A percentile compares a stretch with the other conserved stretches of the same genome.
Conservation (phyloP, 2,113 vertebrate genomes). For the Gorsachius goisagi region DNA sequence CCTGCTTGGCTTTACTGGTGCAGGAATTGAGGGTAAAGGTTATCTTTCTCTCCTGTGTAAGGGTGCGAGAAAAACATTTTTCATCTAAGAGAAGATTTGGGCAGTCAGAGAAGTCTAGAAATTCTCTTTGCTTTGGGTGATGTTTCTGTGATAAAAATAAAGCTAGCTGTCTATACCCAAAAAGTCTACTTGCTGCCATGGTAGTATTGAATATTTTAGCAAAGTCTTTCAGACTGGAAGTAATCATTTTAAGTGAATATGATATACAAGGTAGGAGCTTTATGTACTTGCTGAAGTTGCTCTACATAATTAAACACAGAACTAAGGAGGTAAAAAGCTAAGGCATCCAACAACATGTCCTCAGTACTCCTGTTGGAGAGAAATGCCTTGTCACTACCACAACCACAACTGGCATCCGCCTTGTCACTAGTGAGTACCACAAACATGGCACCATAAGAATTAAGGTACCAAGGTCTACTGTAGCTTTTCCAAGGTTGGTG, state of each 20-base stretch:
- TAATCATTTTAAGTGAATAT: neutral
- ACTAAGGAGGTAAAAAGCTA: neutral
- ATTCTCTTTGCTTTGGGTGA: neutral
- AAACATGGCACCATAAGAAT: neutral
- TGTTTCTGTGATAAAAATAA: neutral
- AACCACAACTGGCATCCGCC: neutral
- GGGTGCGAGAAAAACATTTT: neutral
- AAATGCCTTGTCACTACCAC: neutral
- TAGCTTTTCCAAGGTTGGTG: neutral
- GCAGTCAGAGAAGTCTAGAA: neutral
- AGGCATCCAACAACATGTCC: neutral
- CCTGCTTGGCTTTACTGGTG: slow-evolving; percentile 1
- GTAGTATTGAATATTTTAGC: slow-evolving; percentile 4
- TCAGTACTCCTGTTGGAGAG: neutral
- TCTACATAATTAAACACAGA: slow-evolving; percentile 7
- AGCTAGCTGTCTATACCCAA: neutral
- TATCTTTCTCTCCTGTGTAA: neutral
- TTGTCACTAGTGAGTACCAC: neutral
- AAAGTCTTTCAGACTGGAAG: neutral
- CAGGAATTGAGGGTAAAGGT: neutral
- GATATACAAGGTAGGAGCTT: neutral
- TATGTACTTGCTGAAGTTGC: neutral
- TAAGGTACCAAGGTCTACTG: neutral
- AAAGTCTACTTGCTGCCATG: neutral
- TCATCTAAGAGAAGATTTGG: neutral